Percentiles rank a stretch among this genome's conserved stretches.
These are phyloP conservation scores for Delia radicum DNA, from an alignment of 1,140 invertebrate genomes.

Conservation along the genomic window DNA sequence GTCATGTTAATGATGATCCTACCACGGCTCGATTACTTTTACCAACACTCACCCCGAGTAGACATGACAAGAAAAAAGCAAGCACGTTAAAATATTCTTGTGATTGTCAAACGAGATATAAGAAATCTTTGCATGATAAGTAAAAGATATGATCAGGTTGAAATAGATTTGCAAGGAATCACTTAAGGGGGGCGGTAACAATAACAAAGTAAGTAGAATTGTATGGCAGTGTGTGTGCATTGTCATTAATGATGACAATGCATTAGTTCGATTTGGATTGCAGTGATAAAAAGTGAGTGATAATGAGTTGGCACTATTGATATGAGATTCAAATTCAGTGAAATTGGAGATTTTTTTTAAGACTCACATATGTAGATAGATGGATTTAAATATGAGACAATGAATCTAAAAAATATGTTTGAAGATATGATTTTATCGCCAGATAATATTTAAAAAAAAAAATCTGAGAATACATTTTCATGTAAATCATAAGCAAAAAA, in stretches of 20 bases:
- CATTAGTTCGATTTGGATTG: neutral
- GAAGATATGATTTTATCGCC: no score
- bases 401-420: no score
- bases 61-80: no score
- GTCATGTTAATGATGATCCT: constrained; percentile 15
- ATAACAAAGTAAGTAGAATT: neutral
- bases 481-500: no score
- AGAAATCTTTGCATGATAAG: neutral
- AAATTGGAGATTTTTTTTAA: neutral
- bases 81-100: neutral
- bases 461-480: no score
- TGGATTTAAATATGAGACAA: no score
- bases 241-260: neutral
- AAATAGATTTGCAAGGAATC: constrained; percentile 11
- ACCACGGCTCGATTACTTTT: neutral
- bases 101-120: neutral
- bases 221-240: neutral
- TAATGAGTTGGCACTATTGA: neutral
- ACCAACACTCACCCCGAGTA: neutral
- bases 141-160: constrained; percentile 13
- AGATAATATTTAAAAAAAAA: no score
- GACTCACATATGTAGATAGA: no score
- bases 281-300: neutral
- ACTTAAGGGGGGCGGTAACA: neutral
- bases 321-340: neutral